Conservation (phyloP, 2,888 invertebrate genomes). For the Drosophila monieri region DNA sequence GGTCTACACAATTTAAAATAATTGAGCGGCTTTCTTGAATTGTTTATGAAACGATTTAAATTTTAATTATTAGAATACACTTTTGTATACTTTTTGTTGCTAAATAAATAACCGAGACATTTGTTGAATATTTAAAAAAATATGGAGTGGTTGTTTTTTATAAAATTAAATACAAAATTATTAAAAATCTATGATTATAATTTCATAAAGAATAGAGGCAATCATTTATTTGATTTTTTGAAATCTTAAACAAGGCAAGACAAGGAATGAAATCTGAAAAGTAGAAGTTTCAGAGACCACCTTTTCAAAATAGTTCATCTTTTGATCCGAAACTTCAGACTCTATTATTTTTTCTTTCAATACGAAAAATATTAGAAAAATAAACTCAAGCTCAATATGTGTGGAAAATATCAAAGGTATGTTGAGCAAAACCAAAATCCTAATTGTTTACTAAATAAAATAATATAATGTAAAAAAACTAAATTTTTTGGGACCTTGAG, state of each 20-base stretch:
- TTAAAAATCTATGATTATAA: neutral
- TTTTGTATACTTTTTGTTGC: conserved; percentile 13
- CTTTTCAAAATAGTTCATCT: too few relatives aligned
- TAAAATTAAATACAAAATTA: neutral
- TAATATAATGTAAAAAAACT: neutral
- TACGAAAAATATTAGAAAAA: too few relatives aligned
- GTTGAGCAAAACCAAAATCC: neutral
- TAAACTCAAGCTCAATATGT: neutral
- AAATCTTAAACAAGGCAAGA: too few relatives aligned
- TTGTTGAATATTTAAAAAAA: conserved; percentile 23
- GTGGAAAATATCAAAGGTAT: neutral
- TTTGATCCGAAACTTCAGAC: too few relatives aligned
- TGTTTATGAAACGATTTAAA: neutral
- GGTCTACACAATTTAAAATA: conserved; percentile 67
- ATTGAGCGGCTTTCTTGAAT: neutral
- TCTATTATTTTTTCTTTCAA: too few relatives aligned
- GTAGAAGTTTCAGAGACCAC: too few relatives aligned
- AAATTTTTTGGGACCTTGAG: conserved; percentile 7
- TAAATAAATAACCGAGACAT: conserved; percentile 28
- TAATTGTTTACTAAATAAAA: neutral
- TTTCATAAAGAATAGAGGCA: too few relatives aligned
- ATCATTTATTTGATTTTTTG: too few relatives aligned
- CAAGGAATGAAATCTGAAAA: too few relatives aligned
- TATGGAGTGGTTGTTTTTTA: neutral
- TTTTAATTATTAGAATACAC: neutral